Evolutionary conservation across 2,797 vertebrate species (phyloP), one percentile per base, ranked within the genome.

Genomic region (Sebastes umbrosus): DNA sequence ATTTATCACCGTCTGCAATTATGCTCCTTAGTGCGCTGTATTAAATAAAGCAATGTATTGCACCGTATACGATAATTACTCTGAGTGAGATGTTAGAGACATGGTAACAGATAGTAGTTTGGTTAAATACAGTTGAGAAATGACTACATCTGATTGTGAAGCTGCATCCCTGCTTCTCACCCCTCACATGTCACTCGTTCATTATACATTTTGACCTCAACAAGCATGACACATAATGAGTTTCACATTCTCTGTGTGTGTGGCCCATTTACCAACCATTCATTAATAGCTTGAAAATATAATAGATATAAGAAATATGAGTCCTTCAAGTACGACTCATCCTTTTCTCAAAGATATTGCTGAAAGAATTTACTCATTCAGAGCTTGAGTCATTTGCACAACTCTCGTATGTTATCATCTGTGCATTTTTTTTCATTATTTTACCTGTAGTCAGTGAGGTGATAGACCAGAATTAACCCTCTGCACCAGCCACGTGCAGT

Each of bases 1-100:
- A 94, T 95, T 94, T 82, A 94, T 96, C 94, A 94, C 87, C 71
- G 76, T 90, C 93, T 91, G 83, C 75, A 88, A 88, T 93, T 88
- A 92, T 83, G 79, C 87, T 87, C 87, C 87, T 71, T 88, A 86
- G 91, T 93, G 85, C 87, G 89, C 84, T 84, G 78, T 81, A 85
- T 85, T 90, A 85, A 84, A 85, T 81, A 87, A 86, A 90, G 83
- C 62, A 32, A 80, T 77, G 77, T 90, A 86, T 54, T 54, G 72
- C 69, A 36, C 76, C 9, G 9, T 43, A 75, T 82, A 73, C 73
- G 79, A 87, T 90, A 88, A 90, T 86, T 68, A 74, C 64, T 76
- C 32, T 72, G 66, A 79, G 66, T 70, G 74, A 74, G 73, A 82
- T 75, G 73, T 83, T 32, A 25, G 59, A 68, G 69, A 52, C 64